Base-by-base conservation (phyloP, 2,113 vertebrate genomes). In the Micromys minutus region DNA sequence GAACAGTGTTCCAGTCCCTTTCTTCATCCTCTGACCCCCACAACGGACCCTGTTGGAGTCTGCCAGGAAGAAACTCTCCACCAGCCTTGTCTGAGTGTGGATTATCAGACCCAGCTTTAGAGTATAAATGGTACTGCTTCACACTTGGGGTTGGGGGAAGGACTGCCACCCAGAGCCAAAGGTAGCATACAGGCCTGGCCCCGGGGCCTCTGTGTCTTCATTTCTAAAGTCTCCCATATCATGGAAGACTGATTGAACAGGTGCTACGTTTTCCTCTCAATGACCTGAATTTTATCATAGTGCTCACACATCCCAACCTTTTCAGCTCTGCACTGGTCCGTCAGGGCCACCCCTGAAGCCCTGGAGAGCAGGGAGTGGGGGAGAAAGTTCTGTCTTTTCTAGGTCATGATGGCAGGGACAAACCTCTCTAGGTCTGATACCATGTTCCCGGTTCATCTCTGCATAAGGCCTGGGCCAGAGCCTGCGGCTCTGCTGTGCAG, bases 261-360 rank as follows among this genome's bases (percentile, higher is more conserved):
- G 24, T n/a, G 21, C 34, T 1, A 21, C 1, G 1, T 34, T 59
- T 72, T 47, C 88, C 52, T 72, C 85, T 15, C 29, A 16, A 17
- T 59, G 26, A 31, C 34, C 5, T 31, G 55, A 8, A 21, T 93
- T 80, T 61, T 59, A 26, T n/a, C 61, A 55, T 42, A 67, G 31
- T 9, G 10, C 29, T 79, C 9, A 4, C n/a, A 34, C 34, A 31
- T 59, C 15, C 39, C 13, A 47, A 63, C 45, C 2, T 42, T 55
- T 55, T 36, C 19, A 26, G 12, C n/a, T 42, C 29, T 57, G 5
- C 2, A 16, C 6, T 29, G 34, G 12, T n/a, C n/a, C 45, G 1
- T 0, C 0, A 24, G 1, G 45, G 61, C 7, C 3, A 12, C 7
- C 52, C 83, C 34, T 13, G 24, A 2, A 57, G 39, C 31, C 1